Evolutionary conservation across 2,113 vertebrate genomes (phyloP).

Genomic region (Ardeotis arabs): DNA sequence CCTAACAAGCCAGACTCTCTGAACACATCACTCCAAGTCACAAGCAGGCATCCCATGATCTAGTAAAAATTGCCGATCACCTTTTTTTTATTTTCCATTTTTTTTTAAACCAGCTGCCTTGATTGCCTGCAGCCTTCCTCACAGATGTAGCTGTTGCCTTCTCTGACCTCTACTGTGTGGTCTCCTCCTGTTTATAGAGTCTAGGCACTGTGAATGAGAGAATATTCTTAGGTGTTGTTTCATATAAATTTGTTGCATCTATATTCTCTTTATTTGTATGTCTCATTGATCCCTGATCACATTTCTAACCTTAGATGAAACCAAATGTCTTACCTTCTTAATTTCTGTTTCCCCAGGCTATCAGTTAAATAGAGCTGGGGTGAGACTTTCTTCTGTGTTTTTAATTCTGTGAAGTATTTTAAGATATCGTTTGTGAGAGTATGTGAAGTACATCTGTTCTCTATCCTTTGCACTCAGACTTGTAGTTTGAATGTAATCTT

Average conservation of each 20-base stretch:
- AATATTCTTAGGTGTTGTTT: neutral
- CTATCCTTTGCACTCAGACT: slow-evolving; percentile 1
- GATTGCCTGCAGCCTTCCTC: slow-evolving; percentile 3
- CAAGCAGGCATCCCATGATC: slow-evolving; percentile 35
- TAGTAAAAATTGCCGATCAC: neutral
- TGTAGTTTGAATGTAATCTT: neutral
- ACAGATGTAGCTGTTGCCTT: slow-evolving; percentile 19
- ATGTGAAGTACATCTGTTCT: slow-evolving; percentile 20
- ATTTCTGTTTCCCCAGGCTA: neutral
- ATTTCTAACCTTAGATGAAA: neutral
- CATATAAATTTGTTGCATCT: neutral
- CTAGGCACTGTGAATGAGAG: neutral
- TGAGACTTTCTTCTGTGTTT: neutral
- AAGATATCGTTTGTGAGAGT: neutral
- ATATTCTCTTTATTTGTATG: neutral
- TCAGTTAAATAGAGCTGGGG: neutral
- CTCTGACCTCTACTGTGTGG: neutral
- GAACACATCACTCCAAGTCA: neutral
- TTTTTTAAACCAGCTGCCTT: neutral
- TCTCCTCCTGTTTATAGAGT: neutral
- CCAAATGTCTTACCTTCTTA: neutral
- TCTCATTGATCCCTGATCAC: neutral
- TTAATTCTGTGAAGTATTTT: neutral
- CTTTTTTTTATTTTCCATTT: neutral
- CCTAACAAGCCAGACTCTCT: neutral